These are phyloP conservation scores for Parapsyche elsis DNA, from an alignment of 1,140 invertebrate genomes.

Conservation along the genomic window DNA sequence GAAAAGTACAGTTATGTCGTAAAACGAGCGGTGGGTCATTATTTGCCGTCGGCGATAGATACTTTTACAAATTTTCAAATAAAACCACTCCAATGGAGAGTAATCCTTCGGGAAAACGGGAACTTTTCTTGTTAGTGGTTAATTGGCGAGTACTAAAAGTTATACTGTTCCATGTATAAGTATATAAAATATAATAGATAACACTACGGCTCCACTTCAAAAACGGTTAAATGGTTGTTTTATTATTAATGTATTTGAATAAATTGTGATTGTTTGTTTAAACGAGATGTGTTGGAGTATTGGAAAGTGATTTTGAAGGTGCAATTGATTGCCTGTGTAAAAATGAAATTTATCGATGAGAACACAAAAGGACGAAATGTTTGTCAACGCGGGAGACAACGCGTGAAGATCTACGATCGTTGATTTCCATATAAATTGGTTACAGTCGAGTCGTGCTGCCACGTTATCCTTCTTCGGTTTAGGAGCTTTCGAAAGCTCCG, in stretches of 20 bases:
- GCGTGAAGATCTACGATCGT: conserved; percentile 32
- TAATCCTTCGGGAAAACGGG: not conserved
- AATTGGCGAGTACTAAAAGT: conserved; percentile 20
- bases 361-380: not conserved
- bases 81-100: not conserved
- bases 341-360: not conserved
- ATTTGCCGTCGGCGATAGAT: conserved; percentile 10
- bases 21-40: not conserved
- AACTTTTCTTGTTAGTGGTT: conserved; percentile 26
- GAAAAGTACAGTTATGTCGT: too few relatives aligned
- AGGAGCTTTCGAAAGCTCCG: conserved; percentile 8
- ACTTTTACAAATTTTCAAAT: conserved; percentile 8
- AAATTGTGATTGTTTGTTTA: not conserved
- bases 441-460: conserved; percentile 19
- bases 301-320: not conserved
- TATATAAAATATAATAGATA: too few relatives aligned
- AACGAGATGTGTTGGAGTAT: not conserved
- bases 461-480: conserved; percentile 29
- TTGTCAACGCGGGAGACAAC: conserved; percentile 17
- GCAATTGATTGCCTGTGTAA: too few relatives aligned
- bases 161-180: not conserved
- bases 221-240: too few relatives aligned
- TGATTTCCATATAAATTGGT: conserved; percentile 49
- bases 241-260: too few relatives aligned
- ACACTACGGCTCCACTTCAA: too few relatives aligned